Evolutionary conservation across 2,888 invertebrate genomes (phyloP).

Genomic region (Unio pictorum): DNA sequence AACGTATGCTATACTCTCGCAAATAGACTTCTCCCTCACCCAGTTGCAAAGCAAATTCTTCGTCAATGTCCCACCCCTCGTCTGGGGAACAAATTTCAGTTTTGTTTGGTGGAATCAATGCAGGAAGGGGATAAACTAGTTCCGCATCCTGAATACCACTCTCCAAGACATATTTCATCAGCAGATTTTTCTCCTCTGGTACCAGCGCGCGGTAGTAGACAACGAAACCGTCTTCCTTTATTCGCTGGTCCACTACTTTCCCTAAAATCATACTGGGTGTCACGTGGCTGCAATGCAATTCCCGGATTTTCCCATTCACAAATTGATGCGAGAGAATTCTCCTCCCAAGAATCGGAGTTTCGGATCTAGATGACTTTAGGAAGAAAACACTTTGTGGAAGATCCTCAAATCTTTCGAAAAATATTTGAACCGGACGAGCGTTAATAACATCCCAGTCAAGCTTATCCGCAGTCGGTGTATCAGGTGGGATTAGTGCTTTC

Average conservation of each 20-base stretch:
- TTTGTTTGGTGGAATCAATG: constrained; percentile 27
- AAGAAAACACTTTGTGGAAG: constrained; percentile 43
- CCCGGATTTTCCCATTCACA: constrained; percentile 40
- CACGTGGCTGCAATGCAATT: constrained; percentile 47
- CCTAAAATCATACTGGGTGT: constrained; percentile 44
- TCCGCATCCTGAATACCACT: constrained; percentile 31
- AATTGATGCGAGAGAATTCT: constrained; percentile 42
- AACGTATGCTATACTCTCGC: constrained; percentile 37
- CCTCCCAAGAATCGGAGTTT: constrained; percentile 32
- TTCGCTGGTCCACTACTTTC: constrained; percentile 37
- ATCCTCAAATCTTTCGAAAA: constrained; percentile 39
- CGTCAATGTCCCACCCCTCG: constrained; percentile 45
- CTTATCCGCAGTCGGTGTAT: constrained; percentile 14
- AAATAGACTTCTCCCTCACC: constrained; percentile 41
- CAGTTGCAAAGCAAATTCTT: constrained; percentile 34
- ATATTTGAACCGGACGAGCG: constrained; percentile 19
- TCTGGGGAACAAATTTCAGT: constrained; percentile 44
- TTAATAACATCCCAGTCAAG: constrained; percentile 36
- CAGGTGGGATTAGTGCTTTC: constrained; percentile 25
- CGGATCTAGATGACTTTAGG: constrained; percentile 20
- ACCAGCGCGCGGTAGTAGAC: constrained; percentile 38
- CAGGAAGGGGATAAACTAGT: constrained; percentile 42
- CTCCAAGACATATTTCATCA: constrained; percentile 38
- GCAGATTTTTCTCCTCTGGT: constrained; percentile 29
- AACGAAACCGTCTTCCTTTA: constrained; percentile 36